Evolutionary conservation across 2,888 invertebrate species (phyloP), one percentile per base, ranked within the genome.

Genomic region (Lasius platythorax): DNA sequence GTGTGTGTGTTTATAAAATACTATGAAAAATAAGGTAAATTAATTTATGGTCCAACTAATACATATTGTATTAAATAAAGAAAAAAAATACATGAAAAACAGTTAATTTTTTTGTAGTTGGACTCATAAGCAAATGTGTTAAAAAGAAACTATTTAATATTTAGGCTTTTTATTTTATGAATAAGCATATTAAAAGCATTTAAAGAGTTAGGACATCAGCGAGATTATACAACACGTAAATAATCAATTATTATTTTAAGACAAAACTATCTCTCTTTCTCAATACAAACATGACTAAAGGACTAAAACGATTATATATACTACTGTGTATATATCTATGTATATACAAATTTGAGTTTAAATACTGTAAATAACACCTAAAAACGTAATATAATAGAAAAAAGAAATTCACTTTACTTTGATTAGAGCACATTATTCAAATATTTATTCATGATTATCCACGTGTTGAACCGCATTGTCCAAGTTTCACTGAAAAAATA

Each of bases 361-460:
- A 37, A 12, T 43, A 18, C 5, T 50, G 18, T 53, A 53, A 53
- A 53, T 53, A n/a, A 53, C n/a, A 46, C 18, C 5, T 18, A n/a
- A 50, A 0, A 50, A 50, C 18, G 18, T 50, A 50, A 56, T 72
- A 18, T 37, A 2, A 58, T 12, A 58, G 37, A 28, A 40, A 46
- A 63, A 78, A 72, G 53, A 82, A 46, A 50, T 8, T 50, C 9
- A 50, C 0, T 56, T 46, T 11, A 53, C 12, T 37, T 70, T 8
- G 8, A n/a, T 9, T 33, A 18, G 6, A 50, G n/a, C 18, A 28
- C 0, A 43, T 81, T 86, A 63, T 73, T 46, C 63, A 87, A 72
- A 53, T 74, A 73, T 81, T 81, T 79, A 11, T 82, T n/a, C n/a
- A 74, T 1, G 30, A 78, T 86, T 72, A 64, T 82, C 37, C 28